Percentiles rank a stretch among this genome's conserved stretches.
Evolutionary conservation across 2,797 vertebrate species (phyloP).

Genomic region (Gephyroberyx darwinii): DNA sequence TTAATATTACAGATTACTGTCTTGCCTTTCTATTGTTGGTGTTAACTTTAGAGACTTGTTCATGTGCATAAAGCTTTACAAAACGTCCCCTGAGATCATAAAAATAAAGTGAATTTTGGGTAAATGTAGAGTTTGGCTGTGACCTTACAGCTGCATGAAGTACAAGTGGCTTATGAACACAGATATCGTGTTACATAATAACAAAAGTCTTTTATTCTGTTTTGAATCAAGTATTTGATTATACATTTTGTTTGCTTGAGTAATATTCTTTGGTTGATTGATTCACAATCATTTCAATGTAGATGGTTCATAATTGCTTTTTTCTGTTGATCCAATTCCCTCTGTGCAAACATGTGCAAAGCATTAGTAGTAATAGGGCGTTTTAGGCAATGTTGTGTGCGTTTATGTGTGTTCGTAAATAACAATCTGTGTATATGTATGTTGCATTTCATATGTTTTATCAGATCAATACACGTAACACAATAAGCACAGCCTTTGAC

Average conservation of each 20-base stretch:
- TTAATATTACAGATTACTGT: slow-evolving; percentile 22
- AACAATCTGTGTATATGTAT: background rate
- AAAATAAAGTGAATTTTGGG: slow-evolving; percentile 11
- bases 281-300: background rate
- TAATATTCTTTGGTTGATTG: background rate
- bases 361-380: background rate
- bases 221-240: slow-evolving; percentile 8
- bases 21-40: slow-evolving; percentile 14
- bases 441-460: background rate
- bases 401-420: background rate
- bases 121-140: slow-evolving; percentile 6
- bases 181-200: too few relatives aligned
- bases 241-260: slow-evolving; percentile 51
- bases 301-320: background rate
- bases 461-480: slow-evolving; percentile 11
- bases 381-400: background rate
- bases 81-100: background rate
- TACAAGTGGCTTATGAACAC: background rate
- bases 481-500: slow-evolving; percentile 34
- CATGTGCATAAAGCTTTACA: slow-evolving; percentile 14
- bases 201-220: slow-evolving; percentile 28
- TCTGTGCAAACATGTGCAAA: slow-evolving; percentile 18
- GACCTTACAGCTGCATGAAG: background rate
- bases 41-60: slow-evolving; percentile 27
- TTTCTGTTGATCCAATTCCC: slow-evolving; percentile 18